Percentiles rank a stretch among this genome's conserved stretches.
phyloP scores from a whole-genome alignment of 2,113 vertebrate species.

The Pseudorhombus dupliciocellatus region DNA sequence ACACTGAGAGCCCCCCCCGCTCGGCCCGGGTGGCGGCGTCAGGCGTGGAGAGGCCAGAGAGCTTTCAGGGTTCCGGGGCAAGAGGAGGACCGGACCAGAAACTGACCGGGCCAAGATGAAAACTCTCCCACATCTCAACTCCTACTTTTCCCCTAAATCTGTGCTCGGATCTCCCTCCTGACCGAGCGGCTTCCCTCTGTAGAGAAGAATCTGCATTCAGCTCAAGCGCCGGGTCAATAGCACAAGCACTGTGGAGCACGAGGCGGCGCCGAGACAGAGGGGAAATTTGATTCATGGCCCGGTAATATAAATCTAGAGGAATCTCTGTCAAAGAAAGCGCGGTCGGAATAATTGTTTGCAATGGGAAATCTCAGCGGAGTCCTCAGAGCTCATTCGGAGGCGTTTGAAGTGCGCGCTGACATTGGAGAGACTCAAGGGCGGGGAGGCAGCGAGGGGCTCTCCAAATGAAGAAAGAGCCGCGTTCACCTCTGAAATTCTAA shows the following conservation, averaged over 20 bases:
- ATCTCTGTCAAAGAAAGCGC: slow-evolving; percentile 60
- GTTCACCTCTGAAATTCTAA: slow-evolving; percentile 69
- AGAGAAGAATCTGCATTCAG: slow-evolving; percentile 55
- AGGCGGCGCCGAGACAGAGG: slow-evolving; percentile 31
- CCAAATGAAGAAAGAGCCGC: slow-evolving; percentile 60
- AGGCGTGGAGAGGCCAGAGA: slow-evolving; percentile 36
- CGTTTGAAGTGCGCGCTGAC: slow-evolving; percentile 77
- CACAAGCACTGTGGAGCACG: slow-evolving; percentile 34
- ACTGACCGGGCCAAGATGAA: neutral
- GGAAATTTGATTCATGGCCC: slow-evolving; percentile 54
- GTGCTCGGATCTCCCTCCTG: slow-evolving; percentile 20
- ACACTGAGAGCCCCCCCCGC: slow-evolving; percentile 13
- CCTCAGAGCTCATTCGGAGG: slow-evolving; percentile 68
- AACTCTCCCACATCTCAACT: slow-evolving; percentile 3
- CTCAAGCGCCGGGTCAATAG: slow-evolving; percentile 51
- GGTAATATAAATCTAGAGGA: slow-evolving; percentile 58
- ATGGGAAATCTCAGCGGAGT: slow-evolving; percentile 73
- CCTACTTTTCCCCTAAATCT: slow-evolving; percentile 9
- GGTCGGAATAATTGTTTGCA: slow-evolving; percentile 75
- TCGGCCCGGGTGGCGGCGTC: slow-evolving; percentile 21
- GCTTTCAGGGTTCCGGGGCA: slow-evolving; percentile 3
- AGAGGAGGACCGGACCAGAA: slow-evolving; percentile 2
- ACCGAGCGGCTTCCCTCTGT: slow-evolving; percentile 18
- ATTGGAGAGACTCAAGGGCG: slow-evolving; percentile 77
- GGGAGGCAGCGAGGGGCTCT: slow-evolving; percentile 53